Base-by-base conservation (phyloP, 23 tunicate genomes). In the Halocynthia aurantium region DNA sequence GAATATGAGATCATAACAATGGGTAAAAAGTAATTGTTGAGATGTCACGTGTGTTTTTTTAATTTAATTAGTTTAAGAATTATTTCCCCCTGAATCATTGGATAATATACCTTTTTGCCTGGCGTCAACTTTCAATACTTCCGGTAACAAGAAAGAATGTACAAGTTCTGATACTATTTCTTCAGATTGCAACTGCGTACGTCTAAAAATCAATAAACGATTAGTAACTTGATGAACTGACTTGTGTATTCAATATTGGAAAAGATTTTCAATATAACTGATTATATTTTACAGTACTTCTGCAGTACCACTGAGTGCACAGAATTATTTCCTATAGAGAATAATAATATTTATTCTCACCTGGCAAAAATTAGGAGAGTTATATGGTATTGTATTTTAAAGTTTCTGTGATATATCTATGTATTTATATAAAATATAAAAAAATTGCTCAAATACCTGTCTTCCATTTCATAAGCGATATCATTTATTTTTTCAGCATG, bases 161-260 rank as follows among this genome's bases (percentile, higher is more conserved):
- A 96, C 96, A 13, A 96, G 71, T 57, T 96, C 99, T 11, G 99
- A 86, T 52, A 86, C 91, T 13, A 92, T 92, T 69, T 86, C 98
- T 62, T 92, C 98, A 12, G 98, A 92, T 73, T 92, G 88, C 51
- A 92, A 75, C 49, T 69, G 17, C 6, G 98, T 86, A 31, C 88
- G 85, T 61, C 98, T 92, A 76, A 7, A 85, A 85, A 19, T 31
- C 44, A 31, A 31, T 31, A 31, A 31, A 31, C 44, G 4, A 31
- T 31, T 31, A 31, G 1, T 31, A 31, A 31, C 44, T 31, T 31
- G 44, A 31, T 31, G 44, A 31, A 31, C 44, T 31, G 44, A 31
- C 44, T 31, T 31, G 44, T 31, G 2, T 31, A 31, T 31, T 31
- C 44, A 31, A 31, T 31, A 31, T 0, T 31, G 44, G 44, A 0